phyloP scores from a whole-genome alignment of 2,888 invertebrate genomes.

The Keiferia lycopersicella region DNA sequence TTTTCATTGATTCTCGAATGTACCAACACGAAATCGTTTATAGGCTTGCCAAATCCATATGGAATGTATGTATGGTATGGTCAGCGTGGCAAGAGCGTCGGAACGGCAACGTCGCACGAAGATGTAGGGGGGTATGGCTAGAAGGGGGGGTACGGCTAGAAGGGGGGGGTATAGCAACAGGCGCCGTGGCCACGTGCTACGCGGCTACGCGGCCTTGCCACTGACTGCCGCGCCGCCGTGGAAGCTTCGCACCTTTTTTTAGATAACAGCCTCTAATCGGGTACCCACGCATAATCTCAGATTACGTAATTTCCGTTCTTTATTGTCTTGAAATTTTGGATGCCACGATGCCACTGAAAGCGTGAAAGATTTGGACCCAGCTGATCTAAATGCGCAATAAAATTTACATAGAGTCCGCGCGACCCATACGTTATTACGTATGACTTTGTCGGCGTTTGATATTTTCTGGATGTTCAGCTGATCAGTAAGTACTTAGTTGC shows the following conservation, averaged over 20 bases:
- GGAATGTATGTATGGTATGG: constrained; percentile 31
- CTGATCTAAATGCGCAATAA: not conserved
- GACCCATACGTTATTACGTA: not conserved
- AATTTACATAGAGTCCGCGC: not conserved
- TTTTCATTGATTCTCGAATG: not conserved
- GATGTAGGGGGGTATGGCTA: constrained; percentile 36
- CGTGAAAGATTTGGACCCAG: not conserved
- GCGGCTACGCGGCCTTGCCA: constrained; percentile 74
- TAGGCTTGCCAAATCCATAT: constrained; percentile 57
- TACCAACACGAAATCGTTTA: constrained; percentile 37
- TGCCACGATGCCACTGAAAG: not conserved
- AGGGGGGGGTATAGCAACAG: constrained; percentile 68
- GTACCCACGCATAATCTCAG: constrained; percentile 42
- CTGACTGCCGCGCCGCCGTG: constrained; percentile 44
- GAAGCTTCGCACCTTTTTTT: constrained; percentile 76
- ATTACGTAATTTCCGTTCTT: constrained; percentile 41
- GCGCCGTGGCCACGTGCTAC: constrained; percentile 72
- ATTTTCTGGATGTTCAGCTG: not conserved
- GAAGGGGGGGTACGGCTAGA: constrained; percentile 38
- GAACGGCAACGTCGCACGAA: constrained; percentile 70
- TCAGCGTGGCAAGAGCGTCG: constrained; percentile 34
- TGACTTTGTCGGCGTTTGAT: not conserved
- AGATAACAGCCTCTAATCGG: constrained; percentile 62
- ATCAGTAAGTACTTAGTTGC: not conserved
- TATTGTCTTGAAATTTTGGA: not conserved